Evolutionary conservation across 2,113 vertebrate species (phyloP), one percentile per base, ranked within the genome.

Genomic region (Limanda limanda): DNA sequence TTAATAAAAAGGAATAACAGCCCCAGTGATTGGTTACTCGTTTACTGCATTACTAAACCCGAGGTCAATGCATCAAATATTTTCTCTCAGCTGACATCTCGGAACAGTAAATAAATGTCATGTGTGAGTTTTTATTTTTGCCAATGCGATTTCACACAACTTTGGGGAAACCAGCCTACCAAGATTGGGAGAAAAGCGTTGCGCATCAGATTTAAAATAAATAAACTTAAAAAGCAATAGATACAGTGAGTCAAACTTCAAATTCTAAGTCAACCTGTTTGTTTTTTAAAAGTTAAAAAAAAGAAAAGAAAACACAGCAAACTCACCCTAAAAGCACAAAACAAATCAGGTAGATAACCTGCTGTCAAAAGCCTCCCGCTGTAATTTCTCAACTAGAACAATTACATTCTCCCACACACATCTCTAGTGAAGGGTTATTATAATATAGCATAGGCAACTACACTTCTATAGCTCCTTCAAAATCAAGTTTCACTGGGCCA

Each of bases 61-160:
- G 88, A 93, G 93, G 86, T 91, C 88, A 93, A 93, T 89, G 89
- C 91, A 89, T 93, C 89, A 93, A 93, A 91, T 94, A 91, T 90
- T 86, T 82, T 54, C 76, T 88, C 79, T 92, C 82, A 85, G 91
- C 79, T 80, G 82, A 93, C 92, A 92, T 91, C 78, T 88, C 65
- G 18, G 31, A 92, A 93, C 71, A 86, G 85, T 90, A 89, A 72
- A 91, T 79, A 92, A 91, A 91, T 86, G 88, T 92, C 91, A 88
- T 88, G 88, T 71, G 83, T 86, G 90, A 92, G 92, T 93, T 87
- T 31, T 91, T 51, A 17, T 51, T 85, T 93, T 89, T 92, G 89
- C 83, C 92, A 93, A 92, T 93, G 86, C 89, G 66, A 90, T 92
- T 93, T 93, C 92, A 91, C 93, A 93, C 91, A 92, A 91, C 90